Base-by-base conservation (phyloP, 1,140 invertebrate species). In the Drosophila novamexicana region DNA sequence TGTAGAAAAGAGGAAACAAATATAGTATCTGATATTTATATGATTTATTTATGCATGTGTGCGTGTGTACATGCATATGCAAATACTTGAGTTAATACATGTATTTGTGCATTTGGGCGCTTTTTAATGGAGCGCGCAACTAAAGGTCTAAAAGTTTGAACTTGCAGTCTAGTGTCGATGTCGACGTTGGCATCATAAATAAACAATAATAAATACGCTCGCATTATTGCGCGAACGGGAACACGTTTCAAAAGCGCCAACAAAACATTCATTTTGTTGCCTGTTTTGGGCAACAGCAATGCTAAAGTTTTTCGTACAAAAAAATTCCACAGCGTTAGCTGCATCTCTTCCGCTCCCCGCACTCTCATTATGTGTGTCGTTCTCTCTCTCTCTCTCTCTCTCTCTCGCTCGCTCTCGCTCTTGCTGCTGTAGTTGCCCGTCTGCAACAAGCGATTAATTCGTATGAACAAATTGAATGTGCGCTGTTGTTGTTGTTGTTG, bases 381-480 rank as follows among this genome's bases (percentile, higher is more conserved):
- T 40, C 44, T 56, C 29, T 9, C 39, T 12, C 36, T 12, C 44
- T 40, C 44, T 56, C 29, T 9, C 39, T 12, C 39, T 22, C 57
- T 47, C 9, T 42, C 50, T 37, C 37, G 37, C 8, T 37, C n/a
- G 12, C 14, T n/a, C 34, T 39, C 32, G n/a, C 14, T 54, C 52
- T 22, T n/a, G 44, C 32, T 29, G 39, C 36, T 64, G 34, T 29
- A 36, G 14, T 14, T 10, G 10, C 45, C 64, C 74, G 79, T 81
- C 69, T 53, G 54, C 65, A 70, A 79, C 77, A 88, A 83, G 83
- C 83, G 76, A 86, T 88, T 88, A 86, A 86, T 86, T 86, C 76
- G 75, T 79, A 69, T 81, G 70, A 85, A 86, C 82, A 85, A 85
- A 85, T 85, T 85, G 82, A 85, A 86, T 70, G 50, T 65, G 52